These are phyloP conservation scores for Morinoia aosen DNA, from an alignment of 2,888 invertebrate genomes.

Conservation along the genomic window DNA sequence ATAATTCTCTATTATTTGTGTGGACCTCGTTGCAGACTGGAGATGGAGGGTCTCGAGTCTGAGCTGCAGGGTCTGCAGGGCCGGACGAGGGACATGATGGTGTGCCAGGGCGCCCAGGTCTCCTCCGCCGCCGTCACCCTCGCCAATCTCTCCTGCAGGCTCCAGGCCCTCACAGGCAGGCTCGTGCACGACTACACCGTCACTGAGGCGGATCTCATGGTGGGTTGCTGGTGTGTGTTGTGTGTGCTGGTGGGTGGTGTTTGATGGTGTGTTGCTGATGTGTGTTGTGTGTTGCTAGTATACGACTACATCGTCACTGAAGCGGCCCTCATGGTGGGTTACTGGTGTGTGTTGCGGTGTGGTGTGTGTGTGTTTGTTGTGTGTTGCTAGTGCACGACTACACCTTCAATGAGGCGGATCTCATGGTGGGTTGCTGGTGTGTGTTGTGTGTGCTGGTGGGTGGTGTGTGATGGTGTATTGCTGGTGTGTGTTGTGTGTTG, in stretches of 20 bases:
- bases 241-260: background rate
- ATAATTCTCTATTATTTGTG: background rate
- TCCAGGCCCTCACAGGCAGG: conserved; percentile 76
- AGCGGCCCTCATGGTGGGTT: too few relatives aligned
- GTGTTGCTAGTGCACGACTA: conserved; percentile 66
- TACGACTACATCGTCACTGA: too few relatives aligned
- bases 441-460: background rate
- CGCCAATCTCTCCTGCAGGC: conserved; percentile 79
- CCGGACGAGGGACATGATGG: conserved; percentile 77
- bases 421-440: conserved; percentile 55
- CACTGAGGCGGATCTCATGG: conserved; percentile 64
- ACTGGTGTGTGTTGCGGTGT: too few relatives aligned
- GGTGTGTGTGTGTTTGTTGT: too few relatives aligned
- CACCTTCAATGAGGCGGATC: conserved; percentile 62
- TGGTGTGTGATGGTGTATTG: background rate
- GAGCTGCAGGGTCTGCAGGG: conserved; percentile 78
- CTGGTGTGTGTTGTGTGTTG: background rate
- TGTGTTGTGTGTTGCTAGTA: background rate
- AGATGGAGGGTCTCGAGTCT: conserved; percentile 79
- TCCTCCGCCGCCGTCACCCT: conserved; percentile 79
- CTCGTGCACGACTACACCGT: conserved; percentile 66
- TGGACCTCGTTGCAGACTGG: conserved; percentile 74
- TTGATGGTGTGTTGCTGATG: background rate
- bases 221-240: conserved; percentile 1
- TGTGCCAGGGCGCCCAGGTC: conserved; percentile 80